These are phyloP conservation scores for Diorhabda sublineata DNA, from an alignment of 1,140 invertebrate species.

Conservation along the genomic window DNA sequence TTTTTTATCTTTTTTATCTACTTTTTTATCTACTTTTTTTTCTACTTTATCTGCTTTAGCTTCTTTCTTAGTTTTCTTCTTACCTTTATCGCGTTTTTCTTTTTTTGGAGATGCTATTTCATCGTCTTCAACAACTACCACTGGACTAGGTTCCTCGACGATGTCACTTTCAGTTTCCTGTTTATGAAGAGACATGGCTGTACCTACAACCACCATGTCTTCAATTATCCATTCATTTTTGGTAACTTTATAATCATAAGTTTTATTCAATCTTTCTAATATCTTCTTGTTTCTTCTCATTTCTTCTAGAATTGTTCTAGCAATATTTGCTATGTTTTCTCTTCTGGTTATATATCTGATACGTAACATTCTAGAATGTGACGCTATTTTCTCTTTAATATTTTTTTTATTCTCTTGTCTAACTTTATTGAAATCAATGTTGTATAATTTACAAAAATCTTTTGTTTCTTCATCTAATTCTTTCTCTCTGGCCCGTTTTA, in stretches of 20 bases:
- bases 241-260: not conserved
- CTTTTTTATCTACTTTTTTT: constrained; percentile 12
- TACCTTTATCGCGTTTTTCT: constrained; percentile 13
- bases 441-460: not conserved
- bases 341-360: not conserved
- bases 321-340: not conserved
- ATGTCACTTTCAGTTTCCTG: not conserved
- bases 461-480: not conserved
- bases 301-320: constrained; percentile 2
- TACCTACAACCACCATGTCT: not conserved
- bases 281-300: not conserved
- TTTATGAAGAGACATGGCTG: not conserved
- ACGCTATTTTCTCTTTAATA: constrained; percentile 4
- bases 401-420: not conserved
- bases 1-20: not conserved
- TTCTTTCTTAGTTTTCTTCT: constrained; percentile 2
- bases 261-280: not conserved
- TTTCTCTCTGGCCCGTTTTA: not conserved
- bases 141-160: not conserved
- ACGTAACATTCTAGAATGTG: not conserved
- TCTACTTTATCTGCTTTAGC: constrained; percentile 1
- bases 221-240: not conserved
- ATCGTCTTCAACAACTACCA: not conserved
- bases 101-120: not conserved
- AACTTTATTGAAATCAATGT: not conserved